Conservation (phyloP, 2,888 invertebrate genomes). For the Scaptomyza caliginosa region DNA sequence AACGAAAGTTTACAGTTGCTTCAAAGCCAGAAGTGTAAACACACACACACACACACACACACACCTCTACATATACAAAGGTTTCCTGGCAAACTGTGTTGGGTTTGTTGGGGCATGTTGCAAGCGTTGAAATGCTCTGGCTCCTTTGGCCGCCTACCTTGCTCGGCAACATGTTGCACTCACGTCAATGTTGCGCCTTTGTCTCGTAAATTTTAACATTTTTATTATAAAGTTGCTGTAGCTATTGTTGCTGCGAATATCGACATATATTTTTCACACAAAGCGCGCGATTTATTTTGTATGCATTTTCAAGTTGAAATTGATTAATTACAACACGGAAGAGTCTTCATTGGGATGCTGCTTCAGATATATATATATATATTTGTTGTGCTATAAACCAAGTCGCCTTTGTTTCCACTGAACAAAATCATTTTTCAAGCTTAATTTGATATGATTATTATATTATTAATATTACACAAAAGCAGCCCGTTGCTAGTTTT, state of each 20-base stretch:
- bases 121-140: slow-evolving; percentile 10
- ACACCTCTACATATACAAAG: slow-evolving; percentile 1
- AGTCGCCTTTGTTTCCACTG: slow-evolving; percentile 15
- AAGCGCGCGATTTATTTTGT: slow-evolving; percentile 67
- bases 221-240: slow-evolving; percentile 61
- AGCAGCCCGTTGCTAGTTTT: slow-evolving; percentile 24
- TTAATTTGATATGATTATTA: slow-evolving; percentile 50
- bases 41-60: slow-evolving; percentile 23
- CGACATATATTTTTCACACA: slow-evolving; percentile 58
- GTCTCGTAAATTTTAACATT: slow-evolving; percentile 74
- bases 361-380: too few species aligned
- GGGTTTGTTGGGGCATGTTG: slow-evolving; percentile 29
- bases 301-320: slow-evolving; percentile 65
- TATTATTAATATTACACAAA: slow-evolving; percentile 38
- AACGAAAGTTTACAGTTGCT: slow-evolving; percentile 60
- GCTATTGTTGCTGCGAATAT: slow-evolving; percentile 7
- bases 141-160: slow-evolving; percentile 18
- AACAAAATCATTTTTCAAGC: slow-evolving; percentile 54
- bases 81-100: slow-evolving; percentile 19
- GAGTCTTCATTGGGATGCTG: slow-evolving; percentile 16
- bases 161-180: slow-evolving; percentile 62
- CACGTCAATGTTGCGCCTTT: slow-evolving; percentile 72
- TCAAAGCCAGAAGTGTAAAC: slow-evolving; percentile 37
- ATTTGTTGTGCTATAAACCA: not conserved
- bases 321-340: slow-evolving; percentile 76